Percentiles rank a stretch among this genome's conserved stretches.
phyloP scores from a whole-genome alignment of 64 coral and sea anemone species.

The Stichodactyla helianthus region DNA sequence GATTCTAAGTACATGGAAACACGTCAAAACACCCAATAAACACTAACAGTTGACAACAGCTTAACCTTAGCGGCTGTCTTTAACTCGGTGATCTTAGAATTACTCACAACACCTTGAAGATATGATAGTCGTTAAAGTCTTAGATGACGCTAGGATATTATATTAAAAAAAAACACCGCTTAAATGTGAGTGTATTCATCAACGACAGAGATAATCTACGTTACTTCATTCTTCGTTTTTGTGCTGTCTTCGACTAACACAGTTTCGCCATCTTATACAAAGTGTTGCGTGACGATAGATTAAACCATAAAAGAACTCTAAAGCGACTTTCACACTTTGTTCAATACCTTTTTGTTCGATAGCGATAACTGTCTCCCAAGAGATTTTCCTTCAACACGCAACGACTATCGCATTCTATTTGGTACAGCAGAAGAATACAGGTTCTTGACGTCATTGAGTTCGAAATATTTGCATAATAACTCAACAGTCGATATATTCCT shows the following conservation, averaged over 20 bases:
- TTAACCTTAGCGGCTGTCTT: neutral
- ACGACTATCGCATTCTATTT: neutral
- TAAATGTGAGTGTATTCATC: too few relatives aligned
- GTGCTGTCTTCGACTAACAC: neutral
- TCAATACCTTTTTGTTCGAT: neutral
- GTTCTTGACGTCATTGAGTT: slow-evolving; percentile 5
- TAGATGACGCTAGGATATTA: neutral
- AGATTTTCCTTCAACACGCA: neutral
- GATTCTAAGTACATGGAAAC: neutral
- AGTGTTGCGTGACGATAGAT: slow-evolving; percentile 7
- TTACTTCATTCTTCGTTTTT: neutral
- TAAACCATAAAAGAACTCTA: neutral
- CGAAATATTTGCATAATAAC: slow-evolving; percentile 2
- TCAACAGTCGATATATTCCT: neutral
- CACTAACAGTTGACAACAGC: neutral
- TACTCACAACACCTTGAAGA: neutral
- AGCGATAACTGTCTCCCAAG: neutral
- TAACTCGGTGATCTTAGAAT: neutral
- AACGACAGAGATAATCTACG: neutral
- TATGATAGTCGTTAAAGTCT: neutral
- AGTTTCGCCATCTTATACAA: neutral
- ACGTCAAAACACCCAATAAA: neutral
- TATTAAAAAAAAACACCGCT: neutral
- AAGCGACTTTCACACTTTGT: neutral
- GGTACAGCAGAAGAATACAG: neutral